phyloP scores from a whole-genome alignment of 2,797 vertebrate species.

The Channa striata region DNA sequence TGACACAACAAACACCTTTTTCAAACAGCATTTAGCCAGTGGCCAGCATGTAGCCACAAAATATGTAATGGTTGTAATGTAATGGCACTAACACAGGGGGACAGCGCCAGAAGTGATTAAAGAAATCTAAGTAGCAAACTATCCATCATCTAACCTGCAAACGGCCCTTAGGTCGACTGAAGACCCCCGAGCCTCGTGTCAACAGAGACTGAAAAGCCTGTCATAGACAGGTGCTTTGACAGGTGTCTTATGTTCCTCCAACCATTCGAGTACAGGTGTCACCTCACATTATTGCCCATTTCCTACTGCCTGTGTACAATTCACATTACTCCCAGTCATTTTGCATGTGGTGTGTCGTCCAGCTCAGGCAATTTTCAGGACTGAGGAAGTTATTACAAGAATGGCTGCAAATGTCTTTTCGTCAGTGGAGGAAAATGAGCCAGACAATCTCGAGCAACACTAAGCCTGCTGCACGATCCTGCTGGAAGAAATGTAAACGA shows the following conservation, averaged over 20 bases:
- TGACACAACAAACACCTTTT: too few species aligned
- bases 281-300: conserved; percentile 13
- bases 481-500: conserved; percentile 9
- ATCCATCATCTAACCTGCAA: too few species aligned
- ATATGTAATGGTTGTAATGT: too few species aligned
- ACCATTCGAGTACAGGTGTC: conserved; percentile 11
- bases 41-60: too few species aligned
- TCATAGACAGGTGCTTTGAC: not conserved
- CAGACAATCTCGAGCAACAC: conserved; percentile 23
- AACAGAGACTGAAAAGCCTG: too few species aligned
- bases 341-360: conserved; percentile 5
- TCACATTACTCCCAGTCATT: conserved; percentile 29
- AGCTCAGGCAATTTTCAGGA: conserved; percentile 23
- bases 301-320: not conserved
- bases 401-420: conserved; percentile 23
- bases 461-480: conserved; percentile 15
- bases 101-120: too few species aligned
- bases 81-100: too few species aligned
- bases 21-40: too few species aligned
- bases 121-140: too few species aligned
- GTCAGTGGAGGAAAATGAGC: conserved; percentile 31
- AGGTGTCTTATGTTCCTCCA: conserved; percentile 15
- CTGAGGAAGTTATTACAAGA: conserved; percentile 24
- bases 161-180: too few species aligned
- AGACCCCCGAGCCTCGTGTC: too few species aligned